Percentiles rank a stretch among this genome's conserved stretches.
These are phyloP conservation scores for Holothuria glaberrima DNA, from an alignment of 35 echinoderm and acorn worm genomes.

Conservation along the genomic window DNA sequence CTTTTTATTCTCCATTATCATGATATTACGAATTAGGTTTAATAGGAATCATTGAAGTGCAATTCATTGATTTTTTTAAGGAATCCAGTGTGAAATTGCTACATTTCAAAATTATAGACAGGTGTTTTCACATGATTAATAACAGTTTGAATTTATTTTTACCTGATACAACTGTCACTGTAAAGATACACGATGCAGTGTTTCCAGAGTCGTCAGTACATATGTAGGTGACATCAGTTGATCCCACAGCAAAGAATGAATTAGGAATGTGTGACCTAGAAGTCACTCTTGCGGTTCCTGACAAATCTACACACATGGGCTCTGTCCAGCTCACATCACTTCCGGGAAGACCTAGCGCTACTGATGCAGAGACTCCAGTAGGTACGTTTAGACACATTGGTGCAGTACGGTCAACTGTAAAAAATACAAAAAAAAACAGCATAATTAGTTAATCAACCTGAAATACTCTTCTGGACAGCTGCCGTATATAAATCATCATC, in stretches of 20 bases:
- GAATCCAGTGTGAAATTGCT: too few species aligned
- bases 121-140: too few species aligned
- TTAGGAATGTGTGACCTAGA: neutral
- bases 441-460: too few species aligned
- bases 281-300: neutral
- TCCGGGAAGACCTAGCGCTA: neutral
- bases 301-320: neutral
- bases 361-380: neutral
- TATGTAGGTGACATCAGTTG: conserved; percentile 28
- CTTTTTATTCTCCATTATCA: too few species aligned
- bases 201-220: conserved; percentile 57
- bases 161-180: too few species aligned
- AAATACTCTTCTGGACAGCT: too few species aligned
- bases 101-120: too few species aligned
- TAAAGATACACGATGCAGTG: neutral
- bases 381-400: conserved; percentile 12
- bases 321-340: neutral
- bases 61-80: too few species aligned
- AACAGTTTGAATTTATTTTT: too few species aligned
- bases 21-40: too few species aligned
- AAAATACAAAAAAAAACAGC: neutral
- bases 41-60: too few species aligned
- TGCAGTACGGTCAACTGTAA: conserved; percentile 10
- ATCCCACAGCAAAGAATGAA: conserved; percentile 32
- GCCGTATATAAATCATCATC: too few species aligned